Conservation (phyloP, 2,797 vertebrate genomes). For the Sebastes steindachneri region DNA sequence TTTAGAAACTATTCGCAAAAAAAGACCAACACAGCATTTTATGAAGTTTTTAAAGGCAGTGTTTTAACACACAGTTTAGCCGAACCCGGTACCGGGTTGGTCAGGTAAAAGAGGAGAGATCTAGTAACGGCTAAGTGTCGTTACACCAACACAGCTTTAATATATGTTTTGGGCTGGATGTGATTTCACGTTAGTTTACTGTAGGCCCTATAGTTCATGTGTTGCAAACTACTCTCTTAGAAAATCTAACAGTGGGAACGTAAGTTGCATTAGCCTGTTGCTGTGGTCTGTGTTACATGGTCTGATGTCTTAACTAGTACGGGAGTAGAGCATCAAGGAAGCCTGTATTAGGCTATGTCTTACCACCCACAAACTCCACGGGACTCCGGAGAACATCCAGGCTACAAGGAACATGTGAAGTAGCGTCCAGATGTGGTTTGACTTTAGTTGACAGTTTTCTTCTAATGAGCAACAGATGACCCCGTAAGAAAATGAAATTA, state of each 20-base stretch:
- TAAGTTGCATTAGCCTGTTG: neutral
- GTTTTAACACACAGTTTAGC: no score
- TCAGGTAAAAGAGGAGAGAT: no score
- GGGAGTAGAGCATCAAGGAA: neutral
- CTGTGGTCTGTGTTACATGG: neutral
- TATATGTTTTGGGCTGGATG: no score
- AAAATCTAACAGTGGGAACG: neutral
- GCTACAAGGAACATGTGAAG: neutral
- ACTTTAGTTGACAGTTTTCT: neutral
- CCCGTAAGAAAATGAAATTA: neutral
- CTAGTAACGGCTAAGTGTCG: no score
- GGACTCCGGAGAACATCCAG: neutral
- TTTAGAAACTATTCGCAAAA: no score
- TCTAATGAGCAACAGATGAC: neutral
- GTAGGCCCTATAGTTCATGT: neutral
- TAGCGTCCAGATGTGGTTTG: neutral
- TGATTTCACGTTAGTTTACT: no score
- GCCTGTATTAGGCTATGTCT: neutral
- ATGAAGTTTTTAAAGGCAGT: no score
- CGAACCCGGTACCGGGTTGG: fast-evolving
- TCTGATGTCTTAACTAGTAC: neutral
- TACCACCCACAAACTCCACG: neutral
- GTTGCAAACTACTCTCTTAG: neutral
- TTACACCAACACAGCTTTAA: no score
- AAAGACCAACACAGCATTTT: no score